Evolutionary conservation across 2,888 invertebrate genomes (phyloP).

Genomic region (Augiades crinisus): DNA sequence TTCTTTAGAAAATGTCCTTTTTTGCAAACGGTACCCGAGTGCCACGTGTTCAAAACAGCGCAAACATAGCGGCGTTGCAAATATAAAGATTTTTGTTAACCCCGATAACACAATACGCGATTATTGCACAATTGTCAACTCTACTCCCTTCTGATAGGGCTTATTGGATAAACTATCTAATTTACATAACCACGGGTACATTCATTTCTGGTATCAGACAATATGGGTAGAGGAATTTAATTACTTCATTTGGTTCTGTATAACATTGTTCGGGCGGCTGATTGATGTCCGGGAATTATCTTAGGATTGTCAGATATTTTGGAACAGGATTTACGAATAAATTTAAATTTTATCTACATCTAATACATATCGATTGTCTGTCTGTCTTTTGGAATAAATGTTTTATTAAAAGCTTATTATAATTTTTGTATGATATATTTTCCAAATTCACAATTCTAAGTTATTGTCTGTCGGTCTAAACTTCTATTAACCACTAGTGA

Average conservation of each 20-base stretch:
- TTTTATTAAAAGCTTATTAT: no score
- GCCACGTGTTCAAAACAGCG: slow-evolving; percentile 34
- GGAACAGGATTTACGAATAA: no score
- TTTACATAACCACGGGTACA: slow-evolving; percentile 24
- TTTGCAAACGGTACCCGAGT: slow-evolving; percentile 32
- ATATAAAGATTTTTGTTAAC: slow-evolving; percentile 45
- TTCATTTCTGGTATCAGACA: slow-evolving; percentile 27
- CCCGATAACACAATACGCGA: slow-evolving; percentile 27
- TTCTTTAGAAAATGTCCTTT: slow-evolving; percentile 9
- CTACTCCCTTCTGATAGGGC: slow-evolving; percentile 18
- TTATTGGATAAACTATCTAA: slow-evolving; percentile 5
- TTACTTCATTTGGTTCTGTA: slow-evolving; percentile 26
- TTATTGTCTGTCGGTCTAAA: no score
- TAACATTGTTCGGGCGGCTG: slow-evolving; percentile 21
- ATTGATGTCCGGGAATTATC: slow-evolving; percentile 23
- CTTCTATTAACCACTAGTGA: no score
- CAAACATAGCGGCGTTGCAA: slow-evolving; percentile 33
- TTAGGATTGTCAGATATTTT: slow-evolving; percentile 15
- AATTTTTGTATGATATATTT: no score
- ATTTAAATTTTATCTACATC: no score
- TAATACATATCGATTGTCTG: neutral
- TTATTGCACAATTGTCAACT: slow-evolving; percentile 30
- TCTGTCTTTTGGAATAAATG: neutral
- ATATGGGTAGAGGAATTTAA: slow-evolving; percentile 27
- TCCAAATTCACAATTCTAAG: no score